phyloP scores from a whole-genome alignment of 2,113 vertebrate genomes.

The Microcebus jonahi region DNA sequence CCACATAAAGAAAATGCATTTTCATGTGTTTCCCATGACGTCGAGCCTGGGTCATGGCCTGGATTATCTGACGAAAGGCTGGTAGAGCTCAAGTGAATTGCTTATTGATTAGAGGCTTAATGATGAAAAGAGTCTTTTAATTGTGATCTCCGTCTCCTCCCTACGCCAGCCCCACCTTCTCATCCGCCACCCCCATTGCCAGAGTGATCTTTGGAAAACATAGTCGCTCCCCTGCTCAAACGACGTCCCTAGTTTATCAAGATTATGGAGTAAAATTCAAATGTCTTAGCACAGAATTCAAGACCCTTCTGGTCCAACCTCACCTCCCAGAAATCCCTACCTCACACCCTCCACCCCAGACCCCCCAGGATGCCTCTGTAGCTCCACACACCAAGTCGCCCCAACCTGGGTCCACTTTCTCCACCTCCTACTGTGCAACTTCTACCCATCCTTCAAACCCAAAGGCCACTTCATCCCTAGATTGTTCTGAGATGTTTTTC shows the following conservation, averaged over 20 bases:
- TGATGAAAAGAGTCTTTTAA: constrained; percentile 44
- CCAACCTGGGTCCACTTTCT: neutral
- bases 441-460: neutral
- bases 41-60: constrained; percentile 17
- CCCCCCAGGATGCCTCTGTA: neutral
- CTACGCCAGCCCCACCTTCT: neutral
- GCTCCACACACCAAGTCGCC: neutral
- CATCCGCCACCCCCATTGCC: neutral
- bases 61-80: constrained; percentile 49
- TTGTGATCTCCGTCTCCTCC: neutral
- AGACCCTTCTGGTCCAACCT: neutral
- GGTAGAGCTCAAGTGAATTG: constrained; percentile 44
- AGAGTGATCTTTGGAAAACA: neutral
- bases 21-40: neutral
- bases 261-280: constrained; percentile 5
- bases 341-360: neutral
- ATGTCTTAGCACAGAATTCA: neutral
- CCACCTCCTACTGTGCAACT: neutral
- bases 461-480: neutral
- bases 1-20: neutral
- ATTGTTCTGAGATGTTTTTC: neutral
- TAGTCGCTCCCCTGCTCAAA: neutral
- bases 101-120: constrained; percentile 48
- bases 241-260: neutral
- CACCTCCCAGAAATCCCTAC: neutral